Evolutionary conservation across 2,888 invertebrate genomes (phyloP).

Genomic region (Electrophaes corylata): DNA sequence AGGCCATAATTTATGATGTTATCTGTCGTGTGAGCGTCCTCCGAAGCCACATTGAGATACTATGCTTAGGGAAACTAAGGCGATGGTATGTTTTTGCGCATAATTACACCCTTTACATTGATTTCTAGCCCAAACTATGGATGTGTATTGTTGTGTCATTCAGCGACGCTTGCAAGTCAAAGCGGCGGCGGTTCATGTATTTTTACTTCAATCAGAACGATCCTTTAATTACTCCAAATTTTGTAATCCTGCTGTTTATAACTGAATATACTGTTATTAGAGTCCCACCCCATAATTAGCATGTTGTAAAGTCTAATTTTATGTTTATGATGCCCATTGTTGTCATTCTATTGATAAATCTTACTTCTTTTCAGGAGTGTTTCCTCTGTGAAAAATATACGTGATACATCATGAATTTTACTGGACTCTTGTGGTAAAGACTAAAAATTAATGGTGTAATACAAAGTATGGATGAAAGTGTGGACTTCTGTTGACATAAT

Average conservation of each 20-base stretch:
- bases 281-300: constrained; percentile 4
- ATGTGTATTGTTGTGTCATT: constrained; percentile 49
- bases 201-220: constrained; percentile 46
- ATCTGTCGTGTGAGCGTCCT: constrained; percentile 83
- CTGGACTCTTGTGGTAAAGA: constrained; percentile 67
- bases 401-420: constrained; percentile 66
- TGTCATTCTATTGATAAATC: constrained; percentile 50
- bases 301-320: constrained; percentile 19
- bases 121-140: constrained; percentile 28
- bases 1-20: constrained; percentile 88
- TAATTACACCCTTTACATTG: constrained; percentile 32
- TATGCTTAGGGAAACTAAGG: constrained; percentile 69
- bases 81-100: constrained; percentile 72
- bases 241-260: constrained; percentile 17
- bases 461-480: constrained; percentile 83
- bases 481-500: constrained; percentile 80
- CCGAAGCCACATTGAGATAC: constrained; percentile 74
- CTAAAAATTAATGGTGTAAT: constrained; percentile 63
- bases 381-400: constrained; percentile 59
- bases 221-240: constrained; percentile 22
- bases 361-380: constrained; percentile 76
- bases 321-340: constrained; percentile 40
- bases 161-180: constrained; percentile 76
- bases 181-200: constrained; percentile 71
- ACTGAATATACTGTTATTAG: not conserved